A percentile compares a stretch with the other conserved stretches of the same genome.
These are phyloP conservation scores for Vanacampus margaritifer DNA, from an alignment of 2,113 vertebrate species.

Conservation along the genomic window DNA sequence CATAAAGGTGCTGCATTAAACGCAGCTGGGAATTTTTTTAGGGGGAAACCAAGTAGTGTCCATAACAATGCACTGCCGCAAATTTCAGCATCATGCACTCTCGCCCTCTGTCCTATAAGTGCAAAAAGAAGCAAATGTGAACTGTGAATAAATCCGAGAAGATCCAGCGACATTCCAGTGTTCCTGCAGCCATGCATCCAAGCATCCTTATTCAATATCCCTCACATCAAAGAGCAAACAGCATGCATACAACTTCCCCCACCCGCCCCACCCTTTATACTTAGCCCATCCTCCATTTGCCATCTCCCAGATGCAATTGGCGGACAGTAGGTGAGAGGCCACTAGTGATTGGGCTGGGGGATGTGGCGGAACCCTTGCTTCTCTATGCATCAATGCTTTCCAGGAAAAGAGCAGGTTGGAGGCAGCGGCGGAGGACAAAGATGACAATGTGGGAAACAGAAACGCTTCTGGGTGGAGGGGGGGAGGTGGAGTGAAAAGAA, in stretches of 20 bases:
- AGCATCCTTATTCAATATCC: slow-evolving; percentile 52
- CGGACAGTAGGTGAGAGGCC: slow-evolving; percentile 32
- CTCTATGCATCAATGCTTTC: slow-evolving; percentile 58
- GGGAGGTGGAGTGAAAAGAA: not conserved
- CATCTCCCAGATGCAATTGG: slow-evolving; percentile 39
- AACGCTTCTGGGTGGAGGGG: slow-evolving; percentile 17
- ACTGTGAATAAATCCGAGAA: slow-evolving; percentile 9
- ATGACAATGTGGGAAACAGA: slow-evolving; percentile 44
- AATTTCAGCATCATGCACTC: not conserved
- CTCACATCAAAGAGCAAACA: slow-evolving; percentile 48
- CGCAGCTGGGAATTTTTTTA: not conserved
- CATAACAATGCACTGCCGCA: not conserved
- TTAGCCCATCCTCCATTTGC: slow-evolving; percentile 28
- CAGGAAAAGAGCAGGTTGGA: slow-evolving; percentile 42
- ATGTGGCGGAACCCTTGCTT: slow-evolving; percentile 44
- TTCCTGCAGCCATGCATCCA: slow-evolving; percentile 51
- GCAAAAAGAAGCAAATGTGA: slow-evolving; percentile 1
- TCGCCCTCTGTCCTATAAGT: slow-evolving; percentile 3
- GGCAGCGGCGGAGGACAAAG: slow-evolving; percentile 34
- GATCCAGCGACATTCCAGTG: slow-evolving; percentile 27
- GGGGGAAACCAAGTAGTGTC: not conserved
- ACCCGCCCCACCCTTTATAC: slow-evolving; percentile 10
- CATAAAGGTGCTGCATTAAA: not conserved
- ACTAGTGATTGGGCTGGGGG: slow-evolving; percentile 40
- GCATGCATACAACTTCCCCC: slow-evolving; percentile 14